These are phyloP conservation scores for Microcebus griseorufus DNA, from an alignment of 2,113 vertebrate genomes.

Conservation along the genomic window DNA sequence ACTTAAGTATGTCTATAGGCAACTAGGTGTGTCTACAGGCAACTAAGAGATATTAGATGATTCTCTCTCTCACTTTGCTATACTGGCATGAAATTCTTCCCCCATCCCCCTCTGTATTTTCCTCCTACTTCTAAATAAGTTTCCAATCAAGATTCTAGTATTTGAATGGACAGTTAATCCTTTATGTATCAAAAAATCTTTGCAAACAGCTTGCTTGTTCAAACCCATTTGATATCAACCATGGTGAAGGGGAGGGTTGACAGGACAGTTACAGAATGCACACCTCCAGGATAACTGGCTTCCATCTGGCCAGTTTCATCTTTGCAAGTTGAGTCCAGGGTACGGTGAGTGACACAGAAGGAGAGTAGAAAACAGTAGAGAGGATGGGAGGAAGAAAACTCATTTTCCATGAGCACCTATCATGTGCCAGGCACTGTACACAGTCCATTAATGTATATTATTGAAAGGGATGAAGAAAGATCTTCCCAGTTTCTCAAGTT, in stretches of 20 bases:
- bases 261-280: background rate
- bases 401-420: background rate
- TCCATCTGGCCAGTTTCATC: background rate
- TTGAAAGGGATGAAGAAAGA: background rate
- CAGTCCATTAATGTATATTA: background rate
- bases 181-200: background rate
- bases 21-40: slow-evolving; percentile 70
- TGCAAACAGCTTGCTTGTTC: background rate
- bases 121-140: slow-evolving; percentile 41
- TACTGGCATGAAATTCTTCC: slow-evolving; percentile 35
- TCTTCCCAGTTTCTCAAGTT: background rate
- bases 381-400: background rate
- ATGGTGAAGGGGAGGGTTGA: background rate
- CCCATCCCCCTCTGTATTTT: background rate
- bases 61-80: slow-evolving; percentile 50
- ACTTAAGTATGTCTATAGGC: slow-evolving; percentile 72
- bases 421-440: background rate
- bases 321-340: background rate
- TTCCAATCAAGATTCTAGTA: background rate
- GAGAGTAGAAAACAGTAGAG: background rate
- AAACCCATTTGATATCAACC: background rate
- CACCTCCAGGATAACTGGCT: background rate
- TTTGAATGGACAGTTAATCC: background rate
- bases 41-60: slow-evolving; percentile 65
- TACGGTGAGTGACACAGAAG: rapidly evolving